A percentile compares a stretch with the other conserved stretches of the same genome.
These are phyloP conservation scores for Stomatorhinus walkeri DNA, from an alignment of 2,797 vertebrate species.

Conservation along the genomic window DNA sequence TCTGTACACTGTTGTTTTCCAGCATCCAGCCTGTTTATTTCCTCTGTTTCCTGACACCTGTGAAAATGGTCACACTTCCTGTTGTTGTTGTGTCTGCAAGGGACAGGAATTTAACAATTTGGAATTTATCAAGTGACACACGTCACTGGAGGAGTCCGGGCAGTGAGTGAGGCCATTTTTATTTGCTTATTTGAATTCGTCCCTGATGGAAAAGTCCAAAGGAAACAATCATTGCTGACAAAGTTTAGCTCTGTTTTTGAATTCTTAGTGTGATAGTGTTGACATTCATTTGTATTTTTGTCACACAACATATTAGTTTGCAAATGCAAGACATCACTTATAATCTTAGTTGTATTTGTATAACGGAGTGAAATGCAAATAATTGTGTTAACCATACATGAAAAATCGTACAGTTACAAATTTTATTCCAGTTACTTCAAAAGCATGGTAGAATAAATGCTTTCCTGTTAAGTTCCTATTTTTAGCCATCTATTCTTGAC, in stretches of 20 bases:
- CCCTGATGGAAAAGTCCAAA: constrained; percentile 31
- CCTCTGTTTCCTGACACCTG: constrained; percentile 95
- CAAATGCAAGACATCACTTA: neutral
- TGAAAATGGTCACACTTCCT: constrained; percentile 87
- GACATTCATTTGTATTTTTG: neutral
- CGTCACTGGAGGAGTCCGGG: constrained; percentile 27
- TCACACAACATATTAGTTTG: neutral
- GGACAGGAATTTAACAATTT: constrained; percentile 72
- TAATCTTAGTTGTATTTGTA: neutral
- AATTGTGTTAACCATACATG: neutral
- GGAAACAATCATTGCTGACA: constrained; percentile 26
- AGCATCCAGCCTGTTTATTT: constrained; percentile 70
- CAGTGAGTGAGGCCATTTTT: constrained; percentile 31
- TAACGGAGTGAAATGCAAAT: neutral
- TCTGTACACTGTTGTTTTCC: constrained; percentile 58
- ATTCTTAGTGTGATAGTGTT: neutral
- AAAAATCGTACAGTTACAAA: neutral
- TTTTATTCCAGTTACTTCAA: constrained; percentile 15
- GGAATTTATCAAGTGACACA: constrained; percentile 58
- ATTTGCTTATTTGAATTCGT: constrained; percentile 26
- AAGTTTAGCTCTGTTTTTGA: neutral
- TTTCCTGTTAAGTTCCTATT: constrained; percentile 61
- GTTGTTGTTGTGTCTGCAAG: constrained; percentile 91
- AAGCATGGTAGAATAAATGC: constrained; percentile 25
- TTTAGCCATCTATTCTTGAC: constrained; percentile 64